Conservation (phyloP, 2,113 vertebrate genomes). For the Dasypus novemcinctus region DNA sequence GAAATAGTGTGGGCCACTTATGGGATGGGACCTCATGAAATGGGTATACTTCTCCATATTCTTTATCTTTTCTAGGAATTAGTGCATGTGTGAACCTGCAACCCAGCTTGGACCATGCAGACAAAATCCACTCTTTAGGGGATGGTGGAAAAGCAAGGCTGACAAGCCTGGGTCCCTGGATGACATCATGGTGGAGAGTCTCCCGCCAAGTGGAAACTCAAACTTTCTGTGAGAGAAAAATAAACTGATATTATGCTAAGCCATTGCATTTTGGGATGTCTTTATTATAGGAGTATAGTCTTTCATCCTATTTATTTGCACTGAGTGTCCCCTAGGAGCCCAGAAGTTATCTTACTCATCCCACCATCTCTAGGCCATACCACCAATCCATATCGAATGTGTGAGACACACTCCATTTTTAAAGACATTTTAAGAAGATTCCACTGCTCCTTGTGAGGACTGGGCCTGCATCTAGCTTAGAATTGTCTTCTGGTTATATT, state of each 20-base stretch:
- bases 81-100: not conserved
- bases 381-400: not conserved
- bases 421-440: not conserved
- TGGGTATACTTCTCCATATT: not conserved
- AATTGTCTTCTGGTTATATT: not conserved
- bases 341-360: not conserved
- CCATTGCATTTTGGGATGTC: not conserved
- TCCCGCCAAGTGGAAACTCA: not conserved
- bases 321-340: not conserved
- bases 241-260: not conserved
- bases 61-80: not conserved
- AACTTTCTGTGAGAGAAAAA: conserved; percentile 18
- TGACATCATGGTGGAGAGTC: not conserved
- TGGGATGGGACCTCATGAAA: not conserved
- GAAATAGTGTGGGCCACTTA: not conserved
- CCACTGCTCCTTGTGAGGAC: not conserved
- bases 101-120: not conserved
- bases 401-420: not conserved
- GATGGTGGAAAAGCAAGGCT: not conserved
- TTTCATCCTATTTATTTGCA: not conserved
- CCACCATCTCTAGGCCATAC: not conserved
- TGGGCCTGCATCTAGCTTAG: not conserved
- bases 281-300: not conserved
- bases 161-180: not conserved
- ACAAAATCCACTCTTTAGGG: not conserved